Percentiles rank a stretch among this genome's conserved stretches.
phyloP scores from a whole-genome alignment of 2,888 invertebrate species.

The Netelia fuscicornis region DNA sequence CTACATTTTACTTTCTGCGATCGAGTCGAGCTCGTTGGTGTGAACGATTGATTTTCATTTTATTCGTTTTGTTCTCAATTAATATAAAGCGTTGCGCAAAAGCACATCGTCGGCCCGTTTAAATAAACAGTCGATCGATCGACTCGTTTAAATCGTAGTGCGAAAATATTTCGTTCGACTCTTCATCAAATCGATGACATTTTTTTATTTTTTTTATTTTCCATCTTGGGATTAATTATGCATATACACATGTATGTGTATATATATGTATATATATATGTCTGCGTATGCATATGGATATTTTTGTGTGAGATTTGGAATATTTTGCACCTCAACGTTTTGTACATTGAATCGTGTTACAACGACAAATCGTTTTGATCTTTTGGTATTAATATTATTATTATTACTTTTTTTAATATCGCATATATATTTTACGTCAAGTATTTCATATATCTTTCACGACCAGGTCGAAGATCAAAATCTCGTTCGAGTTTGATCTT shows the following conservation, averaged over 20 bases:
- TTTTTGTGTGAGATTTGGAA: slow-evolving; percentile 5
- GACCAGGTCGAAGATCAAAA: slow-evolving; percentile 21
- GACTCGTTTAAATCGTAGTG: not conserved
- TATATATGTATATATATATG: too few species aligned
- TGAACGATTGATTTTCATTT: not conserved
- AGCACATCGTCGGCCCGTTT: slow-evolving; percentile 6
- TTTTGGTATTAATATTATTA: too few species aligned
- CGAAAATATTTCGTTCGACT: slow-evolving; percentile 19
- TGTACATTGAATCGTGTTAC: slow-evolving; percentile 33
- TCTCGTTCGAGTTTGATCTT: not conserved
- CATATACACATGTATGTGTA: not conserved
- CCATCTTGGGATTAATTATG: not conserved
- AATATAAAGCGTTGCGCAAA: not conserved
- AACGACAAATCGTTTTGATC: slow-evolving; percentile 22
- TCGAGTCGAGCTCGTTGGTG: not conserved
- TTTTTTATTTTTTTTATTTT: slow-evolving; percentile 3
- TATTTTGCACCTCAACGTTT: slow-evolving; percentile 19
- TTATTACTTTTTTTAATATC: slow-evolving; percentile 16
- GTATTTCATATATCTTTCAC: slow-evolving; percentile 17
- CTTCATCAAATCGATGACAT: slow-evolving; percentile 26
- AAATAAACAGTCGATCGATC: not conserved
- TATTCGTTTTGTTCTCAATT: not conserved
- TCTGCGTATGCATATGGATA: not conserved
- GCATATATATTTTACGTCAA: slow-evolving; percentile 3
- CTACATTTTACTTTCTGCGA: not conserved